A percentile compares a stretch with the other conserved stretches of the same genome.
phyloP scores from a whole-genome alignment of 1,140 invertebrate species.

The Bursaphelenchus mucronatus region DNA sequence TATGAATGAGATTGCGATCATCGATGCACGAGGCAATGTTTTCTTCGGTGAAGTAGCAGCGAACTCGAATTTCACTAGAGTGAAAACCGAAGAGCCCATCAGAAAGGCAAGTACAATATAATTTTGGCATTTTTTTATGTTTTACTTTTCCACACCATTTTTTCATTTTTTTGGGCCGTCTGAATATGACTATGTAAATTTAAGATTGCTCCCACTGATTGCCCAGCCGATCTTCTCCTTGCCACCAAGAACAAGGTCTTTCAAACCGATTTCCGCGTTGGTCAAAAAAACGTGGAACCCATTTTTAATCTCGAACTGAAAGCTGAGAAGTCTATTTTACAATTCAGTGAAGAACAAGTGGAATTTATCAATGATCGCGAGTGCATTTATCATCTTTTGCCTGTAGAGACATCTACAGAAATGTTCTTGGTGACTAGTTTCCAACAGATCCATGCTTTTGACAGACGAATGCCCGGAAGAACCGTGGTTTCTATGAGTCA shows the following conservation, averaged over 20 bases:
- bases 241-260: constrained; percentile 5
- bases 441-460: constrained; percentile 15
- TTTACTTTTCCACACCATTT: too few relatives aligned
- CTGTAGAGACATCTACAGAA: not conserved
- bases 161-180: too few relatives aligned
- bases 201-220: constrained; percentile 13
- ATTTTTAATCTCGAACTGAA: not conserved
- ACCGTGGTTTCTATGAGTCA: constrained; percentile 12
- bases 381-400: constrained; percentile 9
- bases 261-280: not conserved
- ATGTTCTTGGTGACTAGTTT: not conserved
- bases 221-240: constrained; percentile 5
- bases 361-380: constrained; percentile 1
- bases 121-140: too few relatives aligned
- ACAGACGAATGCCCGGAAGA: constrained; percentile 12
- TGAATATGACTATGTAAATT: too few relatives aligned
- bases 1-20: constrained; percentile 17
- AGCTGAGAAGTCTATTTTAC: not conserved
- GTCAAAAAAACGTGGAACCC: not conserved
- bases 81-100: too few relatives aligned
- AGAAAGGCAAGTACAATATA: too few relatives aligned
- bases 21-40: not conserved
- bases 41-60: constrained; percentile 11
- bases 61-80: too few relatives aligned
- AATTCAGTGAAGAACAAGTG: not conserved